Evolutionary conservation across 2,888 invertebrate genomes (phyloP).

Genomic region (Eupithecia insigniata): DNA sequence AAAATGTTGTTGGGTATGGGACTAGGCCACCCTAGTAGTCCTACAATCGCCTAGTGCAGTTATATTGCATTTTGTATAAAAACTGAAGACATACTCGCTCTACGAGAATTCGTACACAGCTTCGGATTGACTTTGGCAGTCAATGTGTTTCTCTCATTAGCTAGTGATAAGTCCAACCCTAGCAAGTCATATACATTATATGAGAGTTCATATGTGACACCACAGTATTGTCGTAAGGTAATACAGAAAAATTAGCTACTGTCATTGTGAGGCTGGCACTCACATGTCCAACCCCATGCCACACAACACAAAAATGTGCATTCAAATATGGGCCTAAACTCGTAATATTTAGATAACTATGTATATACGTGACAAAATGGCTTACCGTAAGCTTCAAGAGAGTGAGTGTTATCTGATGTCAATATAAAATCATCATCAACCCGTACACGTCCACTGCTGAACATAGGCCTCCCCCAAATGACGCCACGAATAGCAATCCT

Average conservation of each 20-base stretch:
- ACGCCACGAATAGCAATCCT: no score
- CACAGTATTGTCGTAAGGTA: background rate
- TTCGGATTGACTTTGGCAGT: background rate
- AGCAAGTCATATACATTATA: background rate
- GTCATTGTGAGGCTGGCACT: background rate
- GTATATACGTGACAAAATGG: no score
- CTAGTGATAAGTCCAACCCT: background rate
- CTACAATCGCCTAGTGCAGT: background rate
- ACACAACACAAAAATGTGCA: background rate
- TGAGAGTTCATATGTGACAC: background rate
- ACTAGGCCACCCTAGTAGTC: conserved; percentile 17
- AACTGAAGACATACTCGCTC: background rate
- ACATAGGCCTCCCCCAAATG: no score
- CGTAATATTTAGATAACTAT: no score
- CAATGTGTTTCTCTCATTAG: background rate
- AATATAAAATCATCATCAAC: no score
- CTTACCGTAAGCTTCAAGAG: no score
- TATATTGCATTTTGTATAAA: background rate
- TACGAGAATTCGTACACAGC: background rate
- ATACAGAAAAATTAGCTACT: background rate
- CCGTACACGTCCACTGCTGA: no score
- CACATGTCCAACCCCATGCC: background rate
- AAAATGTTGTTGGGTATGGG: conserved; percentile 56
- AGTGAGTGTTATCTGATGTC: no score
- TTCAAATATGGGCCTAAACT: background rate